Evolutionary conservation across 1,140 invertebrate genomes (phyloP).

Genomic region (Lordiphosa mommai): DNA sequence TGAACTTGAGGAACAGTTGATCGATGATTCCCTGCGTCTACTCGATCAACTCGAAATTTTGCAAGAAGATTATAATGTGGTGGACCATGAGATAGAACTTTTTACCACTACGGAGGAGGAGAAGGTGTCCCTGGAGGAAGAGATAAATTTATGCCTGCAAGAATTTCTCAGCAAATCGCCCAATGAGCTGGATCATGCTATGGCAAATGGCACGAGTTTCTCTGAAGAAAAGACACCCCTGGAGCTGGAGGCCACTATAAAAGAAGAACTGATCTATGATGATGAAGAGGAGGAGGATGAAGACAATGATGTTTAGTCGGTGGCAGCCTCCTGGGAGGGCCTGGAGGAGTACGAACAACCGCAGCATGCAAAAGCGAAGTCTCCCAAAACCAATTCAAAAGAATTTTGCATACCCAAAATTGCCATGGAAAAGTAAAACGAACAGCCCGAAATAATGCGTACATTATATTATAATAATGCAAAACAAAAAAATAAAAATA

Average conservation of each 20-base stretch:
- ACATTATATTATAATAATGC: no score
- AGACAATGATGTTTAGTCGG: conserved; percentile 44
- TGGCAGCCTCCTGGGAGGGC: conserved; percentile 35
- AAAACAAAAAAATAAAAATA: no score
- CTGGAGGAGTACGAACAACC: conserved; percentile 24
- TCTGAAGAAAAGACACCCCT: conserved; percentile 22
- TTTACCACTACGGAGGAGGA: background rate
- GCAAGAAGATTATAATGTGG: background rate
- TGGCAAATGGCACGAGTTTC: conserved; percentile 1
- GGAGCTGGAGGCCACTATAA: background rate
- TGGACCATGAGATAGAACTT: background rate
- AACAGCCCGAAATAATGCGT: background rate
- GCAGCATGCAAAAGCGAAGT: no score
- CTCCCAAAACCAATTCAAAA: no score
- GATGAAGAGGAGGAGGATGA: conserved; percentile 7
- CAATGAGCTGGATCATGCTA: conserved; percentile 12
- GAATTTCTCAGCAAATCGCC: conserved; percentile 4
- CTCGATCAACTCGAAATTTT: background rate
- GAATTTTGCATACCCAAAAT: no score
- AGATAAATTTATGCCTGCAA: conserved; percentile 4
- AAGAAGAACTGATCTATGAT: conserved; percentile 32
- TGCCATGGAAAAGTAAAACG: background rate
- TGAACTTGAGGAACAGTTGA: background rate
- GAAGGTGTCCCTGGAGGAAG: background rate
- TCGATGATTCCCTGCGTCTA: conserved; percentile 7